These are phyloP conservation scores for Shinisaurus crocodilurus DNA, from an alignment of 2,113 vertebrate genomes.

Conservation along the genomic window DNA sequence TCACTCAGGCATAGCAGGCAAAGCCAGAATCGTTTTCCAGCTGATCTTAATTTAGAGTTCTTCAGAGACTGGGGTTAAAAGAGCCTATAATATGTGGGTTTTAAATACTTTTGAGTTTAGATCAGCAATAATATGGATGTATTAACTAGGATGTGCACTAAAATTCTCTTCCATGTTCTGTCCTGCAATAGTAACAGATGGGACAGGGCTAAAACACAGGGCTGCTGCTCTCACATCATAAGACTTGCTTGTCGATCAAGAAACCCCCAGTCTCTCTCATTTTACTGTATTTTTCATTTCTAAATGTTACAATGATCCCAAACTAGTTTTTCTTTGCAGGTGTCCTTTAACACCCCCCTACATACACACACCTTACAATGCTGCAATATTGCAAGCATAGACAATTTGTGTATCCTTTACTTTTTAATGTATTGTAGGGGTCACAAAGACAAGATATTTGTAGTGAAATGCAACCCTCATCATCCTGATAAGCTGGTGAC, in stretches of 20 bases:
- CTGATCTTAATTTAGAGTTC: not conserved
- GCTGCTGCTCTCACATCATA: not conserved
- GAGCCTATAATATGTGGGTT: not conserved
- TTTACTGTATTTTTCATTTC: not conserved
- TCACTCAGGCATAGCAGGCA: too few relatives aligned
- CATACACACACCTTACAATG: not conserved
- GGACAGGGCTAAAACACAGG: not conserved
- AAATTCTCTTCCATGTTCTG: not conserved
- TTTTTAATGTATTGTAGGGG: conserved; percentile 80
- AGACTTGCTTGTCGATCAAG: not conserved
- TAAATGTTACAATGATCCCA: not conserved
- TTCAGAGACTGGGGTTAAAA: not conserved
- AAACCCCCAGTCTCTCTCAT: not conserved
- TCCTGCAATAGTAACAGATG: not conserved
- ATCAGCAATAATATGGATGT: not conserved
- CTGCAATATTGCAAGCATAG: not conserved
- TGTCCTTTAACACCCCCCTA: not conserved
- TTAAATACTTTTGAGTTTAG: not conserved
- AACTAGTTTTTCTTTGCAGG: not conserved
- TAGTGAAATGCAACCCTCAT: conserved; percentile 94
- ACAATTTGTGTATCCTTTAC: conserved; percentile 28
- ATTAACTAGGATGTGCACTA: not conserved
- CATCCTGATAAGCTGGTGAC: conserved; percentile 93
- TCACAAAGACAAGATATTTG: conserved; percentile 96
- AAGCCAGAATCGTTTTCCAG: not conserved